These are phyloP conservation scores for Rhea americana DNA, from an alignment of 2,113 vertebrate genomes.

Conservation along the genomic window DNA sequence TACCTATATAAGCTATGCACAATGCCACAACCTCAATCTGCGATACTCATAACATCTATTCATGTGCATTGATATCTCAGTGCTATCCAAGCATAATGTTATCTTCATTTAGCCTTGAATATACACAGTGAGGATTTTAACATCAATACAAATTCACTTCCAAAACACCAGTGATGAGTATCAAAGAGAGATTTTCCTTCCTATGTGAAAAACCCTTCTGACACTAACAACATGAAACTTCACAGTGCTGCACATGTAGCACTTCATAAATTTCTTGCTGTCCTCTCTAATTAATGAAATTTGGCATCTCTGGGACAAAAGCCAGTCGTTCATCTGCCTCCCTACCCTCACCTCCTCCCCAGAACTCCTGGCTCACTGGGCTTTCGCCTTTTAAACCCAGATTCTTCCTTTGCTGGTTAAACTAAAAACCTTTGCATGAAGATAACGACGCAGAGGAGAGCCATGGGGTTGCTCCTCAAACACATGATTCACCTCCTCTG, in stretches of 20 bases:
- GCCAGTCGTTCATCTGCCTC: neutral
- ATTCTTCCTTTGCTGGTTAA: neutral
- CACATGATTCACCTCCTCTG: neutral
- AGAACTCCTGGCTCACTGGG: fast-evolving
- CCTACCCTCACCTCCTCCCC: neutral
- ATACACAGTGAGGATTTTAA: neutral
- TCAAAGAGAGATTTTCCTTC: neutral
- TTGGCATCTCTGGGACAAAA: neutral
- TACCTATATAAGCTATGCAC: fast-evolving
- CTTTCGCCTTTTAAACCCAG: neutral
- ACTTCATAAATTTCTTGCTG: neutral
- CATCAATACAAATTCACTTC: neutral
- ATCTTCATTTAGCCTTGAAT: neutral
- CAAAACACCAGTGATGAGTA: neutral
- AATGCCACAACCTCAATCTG: neutral
- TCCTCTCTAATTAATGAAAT: neutral
- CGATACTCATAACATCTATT: neutral
- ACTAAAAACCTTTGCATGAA: neutral
- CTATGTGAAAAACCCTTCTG: neutral
- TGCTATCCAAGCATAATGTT: too few species aligned
- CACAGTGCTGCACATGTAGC: neutral
- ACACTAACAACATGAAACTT: neutral
- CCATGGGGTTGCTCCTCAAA: too few species aligned
- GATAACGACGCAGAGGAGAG: fast-evolving
- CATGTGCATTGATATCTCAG: neutral